These are phyloP conservation scores for Etheostoma nigrum DNA, from an alignment of 2,797 vertebrate species.

Conservation along the genomic window DNA sequence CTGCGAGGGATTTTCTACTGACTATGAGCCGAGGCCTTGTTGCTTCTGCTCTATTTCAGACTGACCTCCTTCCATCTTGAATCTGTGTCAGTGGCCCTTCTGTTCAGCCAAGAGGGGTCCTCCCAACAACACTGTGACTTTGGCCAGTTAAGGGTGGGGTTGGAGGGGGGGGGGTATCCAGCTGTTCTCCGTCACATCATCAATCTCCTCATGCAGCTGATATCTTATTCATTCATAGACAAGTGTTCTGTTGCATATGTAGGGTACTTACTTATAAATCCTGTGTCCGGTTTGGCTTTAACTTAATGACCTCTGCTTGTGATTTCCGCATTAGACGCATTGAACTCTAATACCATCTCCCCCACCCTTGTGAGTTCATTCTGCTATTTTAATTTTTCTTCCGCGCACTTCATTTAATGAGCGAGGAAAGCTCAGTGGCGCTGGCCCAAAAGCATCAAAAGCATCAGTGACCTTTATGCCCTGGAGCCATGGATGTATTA, in stretches of 20 bases:
- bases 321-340: constrained; percentile 19
- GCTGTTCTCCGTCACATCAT: constrained; percentile 28
- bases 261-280: constrained; percentile 5
- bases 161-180: neutral
- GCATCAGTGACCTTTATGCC: constrained; percentile 17
- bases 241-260: constrained; percentile 2
- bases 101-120: constrained; percentile 50
- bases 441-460: constrained; percentile 21
- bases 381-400: constrained; percentile 43
- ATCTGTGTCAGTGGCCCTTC: constrained; percentile 73
- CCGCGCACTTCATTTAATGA: constrained; percentile 46
- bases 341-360: constrained; percentile 11
- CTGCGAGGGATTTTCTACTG: constrained; percentile 62
- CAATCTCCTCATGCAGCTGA: neutral
- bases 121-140: constrained; percentile 25
- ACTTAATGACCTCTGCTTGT: constrained; percentile 36
- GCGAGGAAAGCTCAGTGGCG: neutral
- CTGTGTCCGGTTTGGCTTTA: constrained; percentile 14
- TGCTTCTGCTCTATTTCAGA: constrained; percentile 83
- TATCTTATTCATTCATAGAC: neutral
- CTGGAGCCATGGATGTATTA: neutral
- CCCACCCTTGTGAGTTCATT: constrained; percentile 17
- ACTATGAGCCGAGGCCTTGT: constrained; percentile 48
- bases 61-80: constrained; percentile 74
- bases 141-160: constrained; percentile 12